Evolutionary conservation across 2,797 vertebrate species (phyloP).

Genomic region (Clarias platycephalus): DNA sequence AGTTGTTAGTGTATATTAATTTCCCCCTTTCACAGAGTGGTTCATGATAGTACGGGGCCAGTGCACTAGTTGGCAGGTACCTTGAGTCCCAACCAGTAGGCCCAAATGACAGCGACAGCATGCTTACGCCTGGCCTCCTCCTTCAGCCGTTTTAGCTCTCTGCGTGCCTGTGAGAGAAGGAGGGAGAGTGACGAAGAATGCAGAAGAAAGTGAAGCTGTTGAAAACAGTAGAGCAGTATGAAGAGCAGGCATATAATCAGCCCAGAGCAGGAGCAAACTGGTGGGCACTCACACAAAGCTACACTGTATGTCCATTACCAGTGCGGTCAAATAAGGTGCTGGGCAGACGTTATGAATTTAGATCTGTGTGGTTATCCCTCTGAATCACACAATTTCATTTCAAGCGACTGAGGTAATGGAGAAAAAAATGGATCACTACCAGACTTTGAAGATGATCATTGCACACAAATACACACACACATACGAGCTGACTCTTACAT

Average conservation of each 20-base stretch:
- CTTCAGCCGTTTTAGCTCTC: slow-evolving; percentile 97
- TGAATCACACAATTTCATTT: neutral
- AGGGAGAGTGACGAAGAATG: slow-evolving; percentile 52
- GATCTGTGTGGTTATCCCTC: neutral
- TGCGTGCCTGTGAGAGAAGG: slow-evolving; percentile 89
- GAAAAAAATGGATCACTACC: slow-evolving; percentile 16
- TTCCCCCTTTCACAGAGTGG: slow-evolving; percentile 25
- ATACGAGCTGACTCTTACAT: neutral
- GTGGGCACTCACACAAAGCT: slow-evolving; percentile 51
- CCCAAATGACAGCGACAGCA: slow-evolving; percentile 99
- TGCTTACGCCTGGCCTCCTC: slow-evolving; percentile 97
- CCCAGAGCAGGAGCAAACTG: slow-evolving; percentile 57
- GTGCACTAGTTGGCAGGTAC: slow-evolving; percentile 75
- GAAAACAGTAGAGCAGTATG: slow-evolving; percentile 46
- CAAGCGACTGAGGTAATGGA: slow-evolving; percentile 43
- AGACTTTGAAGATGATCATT: slow-evolving; percentile 32
- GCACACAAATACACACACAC: slow-evolving; percentile 19
- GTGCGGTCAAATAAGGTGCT: neutral
- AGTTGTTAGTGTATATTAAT: slow-evolving; percentile 25
- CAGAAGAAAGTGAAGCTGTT: slow-evolving; percentile 37
- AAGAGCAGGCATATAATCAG: slow-evolving; percentile 55
- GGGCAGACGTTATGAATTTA: slow-evolving; percentile 16
- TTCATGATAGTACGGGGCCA: slow-evolving; percentile 50
- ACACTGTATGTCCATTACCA: slow-evolving; percentile 24
- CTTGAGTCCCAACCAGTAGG: slow-evolving; percentile 99